These are phyloP conservation scores for Beris morrisii DNA, from an alignment of 2,888 invertebrate species.

Conservation along the genomic window DNA sequence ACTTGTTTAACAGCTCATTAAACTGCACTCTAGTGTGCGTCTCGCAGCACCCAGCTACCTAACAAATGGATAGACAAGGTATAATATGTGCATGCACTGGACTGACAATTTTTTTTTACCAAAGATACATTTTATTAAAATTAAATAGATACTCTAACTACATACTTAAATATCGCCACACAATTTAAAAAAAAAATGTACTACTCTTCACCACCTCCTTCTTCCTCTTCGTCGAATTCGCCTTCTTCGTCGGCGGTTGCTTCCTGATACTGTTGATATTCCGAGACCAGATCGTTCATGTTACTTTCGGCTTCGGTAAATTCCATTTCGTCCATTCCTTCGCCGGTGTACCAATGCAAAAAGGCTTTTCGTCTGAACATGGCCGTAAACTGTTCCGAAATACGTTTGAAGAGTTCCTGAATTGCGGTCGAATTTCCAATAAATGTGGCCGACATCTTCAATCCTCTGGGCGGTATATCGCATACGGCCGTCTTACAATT, in stretches of 20 bases:
- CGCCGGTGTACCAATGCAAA: slow-evolving; percentile 97
- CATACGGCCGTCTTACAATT: slow-evolving; percentile 93
- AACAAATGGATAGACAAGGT: too few relatives aligned
- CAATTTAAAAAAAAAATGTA: background rate
- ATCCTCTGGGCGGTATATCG: slow-evolving; percentile 85
- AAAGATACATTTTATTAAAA: too few relatives aligned
- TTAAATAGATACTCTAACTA: too few relatives aligned
- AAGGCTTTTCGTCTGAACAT: slow-evolving; percentile 98
- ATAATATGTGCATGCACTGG: too few relatives aligned
- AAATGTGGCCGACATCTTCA: slow-evolving; percentile 94
- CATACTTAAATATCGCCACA: too few relatives aligned
- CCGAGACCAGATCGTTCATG: slow-evolving; percentile 72
- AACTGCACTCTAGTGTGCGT: too few relatives aligned
- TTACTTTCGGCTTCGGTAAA: slow-evolving; percentile 94
- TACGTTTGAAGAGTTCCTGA: slow-evolving; percentile 88
- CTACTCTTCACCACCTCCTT: slow-evolving; percentile 5
- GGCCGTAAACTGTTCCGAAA: slow-evolving; percentile 89
- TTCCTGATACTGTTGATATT: slow-evolving; percentile 93
- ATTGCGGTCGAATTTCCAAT: slow-evolving; percentile 93
- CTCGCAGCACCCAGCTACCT: too few relatives aligned
- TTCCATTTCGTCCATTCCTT: slow-evolving; percentile 97
- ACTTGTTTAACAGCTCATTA: too few relatives aligned
- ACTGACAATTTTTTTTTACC: too few relatives aligned
- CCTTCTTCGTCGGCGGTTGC: slow-evolving; percentile 82
- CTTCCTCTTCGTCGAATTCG: slow-evolving; percentile 71